Percentiles rank a stretch among this genome's conserved stretches.
These are phyloP conservation scores for Sycophila sp. DNA, from an alignment of 1,140 invertebrate genomes.

Conservation along the genomic window DNA sequence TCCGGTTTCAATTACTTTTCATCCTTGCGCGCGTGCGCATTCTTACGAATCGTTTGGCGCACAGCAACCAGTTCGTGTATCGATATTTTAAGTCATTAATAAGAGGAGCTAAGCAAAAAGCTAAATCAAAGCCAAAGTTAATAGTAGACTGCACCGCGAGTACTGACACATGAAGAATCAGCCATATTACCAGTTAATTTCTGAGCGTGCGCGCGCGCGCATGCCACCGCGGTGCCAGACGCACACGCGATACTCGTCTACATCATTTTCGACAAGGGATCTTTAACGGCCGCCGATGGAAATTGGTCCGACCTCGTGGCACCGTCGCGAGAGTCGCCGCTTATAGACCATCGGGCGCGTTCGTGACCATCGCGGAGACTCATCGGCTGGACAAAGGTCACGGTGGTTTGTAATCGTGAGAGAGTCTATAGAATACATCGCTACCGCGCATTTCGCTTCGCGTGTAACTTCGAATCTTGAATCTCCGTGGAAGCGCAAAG, in stretches of 20 bases:
- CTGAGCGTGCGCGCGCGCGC: neutral
- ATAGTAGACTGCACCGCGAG: neutral
- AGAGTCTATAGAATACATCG: too few relatives aligned
- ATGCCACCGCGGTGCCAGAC: neutral
- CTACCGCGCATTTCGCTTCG: too few relatives aligned
- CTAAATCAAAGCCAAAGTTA: constrained; percentile 5
- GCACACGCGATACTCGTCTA: constrained; percentile 36
- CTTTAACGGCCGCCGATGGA: constrained; percentile 52
- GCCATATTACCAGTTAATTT: constrained; percentile 13
- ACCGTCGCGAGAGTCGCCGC: too few relatives aligned
- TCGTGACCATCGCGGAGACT: too few relatives aligned
- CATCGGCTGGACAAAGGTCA: too few relatives aligned
- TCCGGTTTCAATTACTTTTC: neutral
- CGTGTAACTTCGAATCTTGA: too few relatives aligned
- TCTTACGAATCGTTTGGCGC: neutral
- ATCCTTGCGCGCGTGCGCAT: neutral
- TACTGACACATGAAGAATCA: constrained; percentile 9
- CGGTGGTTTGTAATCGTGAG: too few relatives aligned
- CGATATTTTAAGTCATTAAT: constrained; percentile 4
- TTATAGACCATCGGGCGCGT: too few relatives aligned
- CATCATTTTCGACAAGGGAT: constrained; percentile 53
- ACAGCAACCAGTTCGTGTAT: neutral
- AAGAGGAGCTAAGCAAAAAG: neutral
- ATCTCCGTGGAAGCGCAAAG: constrained; percentile 14
- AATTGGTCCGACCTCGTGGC: constrained; percentile 46